Conservation (phyloP, 2,888 invertebrate species). For the Drosophila pegasa region DNA sequence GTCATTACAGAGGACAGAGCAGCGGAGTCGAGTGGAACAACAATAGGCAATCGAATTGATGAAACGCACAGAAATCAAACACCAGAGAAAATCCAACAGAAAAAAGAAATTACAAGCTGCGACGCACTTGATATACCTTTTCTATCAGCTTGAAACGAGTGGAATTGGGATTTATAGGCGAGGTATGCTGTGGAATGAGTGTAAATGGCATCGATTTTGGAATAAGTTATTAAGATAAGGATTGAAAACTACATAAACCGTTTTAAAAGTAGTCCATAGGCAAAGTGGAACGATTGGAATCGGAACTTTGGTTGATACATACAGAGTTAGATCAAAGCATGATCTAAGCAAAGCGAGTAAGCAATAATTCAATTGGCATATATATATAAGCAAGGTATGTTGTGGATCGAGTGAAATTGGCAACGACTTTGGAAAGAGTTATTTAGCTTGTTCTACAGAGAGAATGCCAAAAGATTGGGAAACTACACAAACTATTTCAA, state of each 20-base stretch:
- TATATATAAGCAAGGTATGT: no score
- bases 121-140: conserved; percentile 18
- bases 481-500: not conserved
- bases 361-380: no score
- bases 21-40: conserved; percentile 31
- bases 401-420: not conserved
- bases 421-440: not conserved
- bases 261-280: no score
- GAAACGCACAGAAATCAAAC: conserved; percentile 41
- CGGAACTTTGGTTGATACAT: no score
- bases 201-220: no score
- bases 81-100: conserved; percentile 25
- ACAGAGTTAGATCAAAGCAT: no score
- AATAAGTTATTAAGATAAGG: no score
- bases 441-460: not conserved
- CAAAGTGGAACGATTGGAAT: no score
- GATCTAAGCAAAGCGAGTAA: no score
- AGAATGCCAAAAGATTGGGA: not conserved
- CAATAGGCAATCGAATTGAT: conserved; percentile 42
- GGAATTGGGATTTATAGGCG: not conserved
- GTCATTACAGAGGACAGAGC: conserved; percentile 14
- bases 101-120: not conserved
- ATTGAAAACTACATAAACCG: no score
- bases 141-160: not conserved
- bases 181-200: no score